Conservation (phyloP, 2,113 vertebrate genomes). For the Hemichromis elongatus region DNA sequence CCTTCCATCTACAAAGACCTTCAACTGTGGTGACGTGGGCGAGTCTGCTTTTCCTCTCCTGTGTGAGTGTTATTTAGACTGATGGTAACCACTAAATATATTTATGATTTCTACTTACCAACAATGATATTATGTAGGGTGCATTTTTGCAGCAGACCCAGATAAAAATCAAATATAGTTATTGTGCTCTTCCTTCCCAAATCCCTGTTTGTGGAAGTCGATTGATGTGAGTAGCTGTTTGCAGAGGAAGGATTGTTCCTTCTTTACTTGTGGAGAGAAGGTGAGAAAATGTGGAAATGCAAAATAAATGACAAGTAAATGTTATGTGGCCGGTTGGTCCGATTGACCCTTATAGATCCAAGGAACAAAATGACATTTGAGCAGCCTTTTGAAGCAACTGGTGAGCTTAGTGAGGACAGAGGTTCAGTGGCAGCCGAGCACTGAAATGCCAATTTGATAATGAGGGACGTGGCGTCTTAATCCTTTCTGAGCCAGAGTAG, state of each 20-base stretch:
- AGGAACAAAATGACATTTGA: not conserved
- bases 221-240: not conserved
- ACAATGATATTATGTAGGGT: constrained; percentile 14
- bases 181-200: not conserved
- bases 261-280: not conserved
- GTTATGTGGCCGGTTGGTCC: not conserved
- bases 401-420: not conserved
- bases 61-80: constrained; percentile 41
- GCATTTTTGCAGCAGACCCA: not conserved
- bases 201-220: not conserved
- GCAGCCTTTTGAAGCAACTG: not conserved
- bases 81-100: constrained; percentile 48
- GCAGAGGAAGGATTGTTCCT: not conserved
- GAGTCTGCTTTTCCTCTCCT: constrained; percentile 52
- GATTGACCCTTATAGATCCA: not conserved
- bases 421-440: constrained; percentile 7
- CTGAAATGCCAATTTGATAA: constrained; percentile 74
- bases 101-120: constrained; percentile 6
- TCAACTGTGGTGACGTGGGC: constrained; percentile 12
- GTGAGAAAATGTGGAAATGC: constrained; percentile 14
- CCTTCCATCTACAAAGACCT: not conserved
- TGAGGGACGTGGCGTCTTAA: not conserved
- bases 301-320: constrained; percentile 29
- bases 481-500: not conserved
- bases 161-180: constrained; percentile 24